These are phyloP conservation scores for Drosophila kanekoi DNA, from an alignment of 2,888 invertebrate genomes.

Conservation along the genomic window DNA sequence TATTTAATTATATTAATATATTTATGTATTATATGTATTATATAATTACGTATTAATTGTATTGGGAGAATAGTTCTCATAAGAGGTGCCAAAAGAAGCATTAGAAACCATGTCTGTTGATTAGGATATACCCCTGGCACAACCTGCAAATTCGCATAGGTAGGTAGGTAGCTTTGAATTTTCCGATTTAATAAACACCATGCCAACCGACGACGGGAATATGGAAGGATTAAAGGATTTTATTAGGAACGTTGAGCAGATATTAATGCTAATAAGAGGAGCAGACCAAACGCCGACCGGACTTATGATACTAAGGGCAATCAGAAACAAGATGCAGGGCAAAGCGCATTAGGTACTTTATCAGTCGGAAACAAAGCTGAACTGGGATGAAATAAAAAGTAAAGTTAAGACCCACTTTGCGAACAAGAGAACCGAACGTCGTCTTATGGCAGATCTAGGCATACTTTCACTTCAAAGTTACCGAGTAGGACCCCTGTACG, in stretches of 20 bases:
- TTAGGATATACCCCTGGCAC: background rate
- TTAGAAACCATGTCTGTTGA: background rate
- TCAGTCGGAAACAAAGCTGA: background rate
- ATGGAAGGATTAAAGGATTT: background rate
- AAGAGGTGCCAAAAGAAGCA: too few species aligned
- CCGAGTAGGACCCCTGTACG: background rate
- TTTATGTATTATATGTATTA: too few species aligned
- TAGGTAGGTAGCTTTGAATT: background rate
- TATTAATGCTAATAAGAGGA: too few species aligned
- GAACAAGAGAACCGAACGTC: background rate
- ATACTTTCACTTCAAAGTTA: background rate
- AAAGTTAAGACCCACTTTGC: background rate
- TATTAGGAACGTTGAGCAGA: too few species aligned
- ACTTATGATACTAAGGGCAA: too few species aligned
- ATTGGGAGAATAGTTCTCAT: too few species aligned
- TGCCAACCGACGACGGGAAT: background rate
- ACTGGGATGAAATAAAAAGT: constrained; percentile 2
- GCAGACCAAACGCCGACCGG: too few species aligned
- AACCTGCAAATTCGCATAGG: background rate
- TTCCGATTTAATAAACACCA: background rate
- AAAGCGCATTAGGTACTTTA: too few species aligned
- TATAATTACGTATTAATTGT: too few species aligned
- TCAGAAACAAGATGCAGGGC: too few species aligned
- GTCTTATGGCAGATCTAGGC: background rate
- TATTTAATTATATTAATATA: too few species aligned